Base-by-base conservation (phyloP, 2,797 vertebrate genomes). In the Erethizon dorsatum region DNA sequence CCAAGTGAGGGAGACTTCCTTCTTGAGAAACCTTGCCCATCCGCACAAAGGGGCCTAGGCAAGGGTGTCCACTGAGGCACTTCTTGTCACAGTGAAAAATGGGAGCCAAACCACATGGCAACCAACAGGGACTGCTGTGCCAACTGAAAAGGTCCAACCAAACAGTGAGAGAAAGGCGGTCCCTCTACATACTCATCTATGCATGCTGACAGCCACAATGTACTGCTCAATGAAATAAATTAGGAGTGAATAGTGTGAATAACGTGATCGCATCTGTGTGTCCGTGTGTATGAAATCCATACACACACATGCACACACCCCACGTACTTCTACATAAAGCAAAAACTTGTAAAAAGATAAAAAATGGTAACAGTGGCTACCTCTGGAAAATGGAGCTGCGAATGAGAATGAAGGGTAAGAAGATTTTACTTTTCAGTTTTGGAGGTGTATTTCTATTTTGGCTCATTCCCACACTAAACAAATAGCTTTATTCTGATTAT, bases 381-480 rank as follows among this genome's bases (percentile, higher is more conserved):
- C 28, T 73, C 71, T 26, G 11, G 24, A 33, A 18, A 69, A 69
- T 59, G 63, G 28, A 77, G 26, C 75, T 85, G 71, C 6, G 26
- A 65, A 33, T 67, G 59, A 79, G 24, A 24, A n/a, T 22, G 22
- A 88, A 65, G 18, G 5, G 26, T 75, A 41, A 86, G 18, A 31
- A 59, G n/a, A 63, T 79, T 61, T 91, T 61, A 71, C 45, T 50
- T 47, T 45, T 71, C 57, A 45, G 22, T 12, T n/a, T 87, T 82
- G n/a, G 65, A 80, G 20, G 47, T 63, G 20, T 63, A 63, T 91
- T 91, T 86, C 63, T 56, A 91, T 65, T 73, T 91, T 86, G 83
- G 54, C 28, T 73, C 69, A 87, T 71, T 85, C 86, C 79, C 63
- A 91, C 67, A 82, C 37, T 82, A 45, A 87, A 86, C 6, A 82